Evolutionary conservation across 2,113 vertebrate species (phyloP), one percentile per base, ranked within the genome.

Genomic region (Oxyura jamaicensis): DNA sequence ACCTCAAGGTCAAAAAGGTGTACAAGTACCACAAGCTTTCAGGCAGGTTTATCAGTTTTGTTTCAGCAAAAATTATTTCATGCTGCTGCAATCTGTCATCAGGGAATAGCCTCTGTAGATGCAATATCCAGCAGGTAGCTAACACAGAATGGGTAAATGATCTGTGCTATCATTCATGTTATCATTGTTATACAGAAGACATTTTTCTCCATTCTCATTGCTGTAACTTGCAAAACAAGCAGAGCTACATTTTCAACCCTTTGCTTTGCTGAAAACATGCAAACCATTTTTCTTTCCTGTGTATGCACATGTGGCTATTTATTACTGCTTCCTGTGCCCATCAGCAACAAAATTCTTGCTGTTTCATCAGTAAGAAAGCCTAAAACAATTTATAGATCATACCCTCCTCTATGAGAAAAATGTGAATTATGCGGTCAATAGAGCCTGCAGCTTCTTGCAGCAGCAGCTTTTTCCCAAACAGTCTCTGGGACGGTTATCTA

Each of bases 311-410:
- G 21, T 8, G 8, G 58, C 23, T 81, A 76, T 88, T 92, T 95
- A 56, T 91, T 95, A 74, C 22, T 81, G 52, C 29, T 90, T 94
- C 46, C 33, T 50, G 10, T 89, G 36, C 59, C 66, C 50, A 88
- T 81, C 81, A 88, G 83, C 86, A 95, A 85, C 62, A 86, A 94
- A 95, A 91, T 71, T 93, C 65, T 95, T 82, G 25, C 78, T 94
- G 46, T 83, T 93, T 93, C 94, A 95, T 90, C 88, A 88, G 33
- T 67, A 86, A 78, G 71, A 95, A 90, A 92, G 55, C 50, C 80
- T 74, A 67, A 86, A 92, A 88, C 19, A 88, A 84, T 90, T 90
- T 95, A 79, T 53, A 86, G 66, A 77, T 63, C 74, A 77, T 90
- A 84, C 18, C 31, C 33, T 95, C 18, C 39, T 80, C 83, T 88